A percentile compares a stretch with the other conserved stretches of the same genome.
Conservation (phyloP, 2,113 vertebrate genomes). For the Psettodes erumei region DNA sequence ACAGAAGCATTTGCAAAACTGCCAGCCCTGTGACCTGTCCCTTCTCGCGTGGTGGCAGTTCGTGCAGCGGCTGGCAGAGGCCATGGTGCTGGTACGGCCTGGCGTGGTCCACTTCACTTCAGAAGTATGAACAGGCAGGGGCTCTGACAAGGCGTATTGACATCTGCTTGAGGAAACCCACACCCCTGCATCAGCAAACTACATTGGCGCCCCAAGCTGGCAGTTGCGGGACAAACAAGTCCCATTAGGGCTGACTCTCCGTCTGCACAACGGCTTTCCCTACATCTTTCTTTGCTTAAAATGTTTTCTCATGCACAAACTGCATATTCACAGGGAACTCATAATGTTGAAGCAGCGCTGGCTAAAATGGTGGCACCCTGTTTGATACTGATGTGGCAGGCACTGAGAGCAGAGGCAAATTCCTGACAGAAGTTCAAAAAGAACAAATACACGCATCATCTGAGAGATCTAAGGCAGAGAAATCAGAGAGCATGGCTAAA, state of each 20-base stretch:
- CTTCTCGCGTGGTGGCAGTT: constrained; percentile 57
- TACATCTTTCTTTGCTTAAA: constrained; percentile 52
- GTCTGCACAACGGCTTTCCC: constrained; percentile 54
- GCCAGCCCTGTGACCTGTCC: constrained; percentile 66
- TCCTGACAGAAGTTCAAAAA: constrained; percentile 72
- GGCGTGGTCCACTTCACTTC: constrained; percentile 52
- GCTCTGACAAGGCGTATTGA: constrained; percentile 71
- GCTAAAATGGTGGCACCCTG: constrained; percentile 37
- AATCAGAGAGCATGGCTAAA: constrained; percentile 79
- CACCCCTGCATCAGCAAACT: constrained; percentile 64
- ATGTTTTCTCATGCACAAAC: constrained; percentile 33
- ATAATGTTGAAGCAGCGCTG: constrained; percentile 20
- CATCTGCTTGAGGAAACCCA: constrained; percentile 75
- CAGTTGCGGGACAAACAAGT: constrained; percentile 73
- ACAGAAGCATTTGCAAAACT: constrained; percentile 50
- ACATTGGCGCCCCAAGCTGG: constrained; percentile 73
- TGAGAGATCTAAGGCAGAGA: constrained; percentile 71
- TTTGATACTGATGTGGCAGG: constrained; percentile 52
- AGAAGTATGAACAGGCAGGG: constrained; percentile 72
- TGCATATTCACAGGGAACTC: constrained; percentile 20
- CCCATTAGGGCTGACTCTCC: constrained; percentile 71
- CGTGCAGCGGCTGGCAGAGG: constrained; percentile 35
- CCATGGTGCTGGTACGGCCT: constrained; percentile 50
- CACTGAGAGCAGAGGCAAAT: constrained; percentile 52
- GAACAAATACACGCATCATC: constrained; percentile 69